A percentile compares a stretch with the other conserved stretches of the same genome.
Conservation (phyloP, 2,113 vertebrate genomes). For the Macrotis lagotis region DNA sequence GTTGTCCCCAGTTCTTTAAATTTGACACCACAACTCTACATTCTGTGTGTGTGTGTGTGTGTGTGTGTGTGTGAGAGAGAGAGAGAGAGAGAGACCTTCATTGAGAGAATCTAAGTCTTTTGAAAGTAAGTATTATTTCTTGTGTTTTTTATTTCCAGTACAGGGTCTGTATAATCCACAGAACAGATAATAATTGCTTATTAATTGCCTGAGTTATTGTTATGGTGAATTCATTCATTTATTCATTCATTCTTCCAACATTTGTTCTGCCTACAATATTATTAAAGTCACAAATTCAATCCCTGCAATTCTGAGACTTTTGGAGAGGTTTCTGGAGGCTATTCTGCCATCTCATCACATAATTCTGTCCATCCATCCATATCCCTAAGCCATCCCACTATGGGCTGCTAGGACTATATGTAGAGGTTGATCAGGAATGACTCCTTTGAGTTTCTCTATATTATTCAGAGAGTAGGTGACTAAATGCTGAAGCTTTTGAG, state of each 20-base stretch:
- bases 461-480: neutral
- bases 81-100: no score
- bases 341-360: neutral
- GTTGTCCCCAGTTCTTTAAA: no score
- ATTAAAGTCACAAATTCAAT: neutral
- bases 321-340: neutral
- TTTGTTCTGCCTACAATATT: neutral
- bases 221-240: neutral
- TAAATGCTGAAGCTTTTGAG: neutral
- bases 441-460: neutral
- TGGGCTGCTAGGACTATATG: neutral
- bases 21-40: neutral
- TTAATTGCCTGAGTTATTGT: neutral
- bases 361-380: neutral
- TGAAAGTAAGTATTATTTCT: no score
- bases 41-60: accelerated
- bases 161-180: neutral
- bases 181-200: neutral
- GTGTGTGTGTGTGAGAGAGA: accelerated
- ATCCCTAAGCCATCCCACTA: neutral
- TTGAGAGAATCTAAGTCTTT: neutral
- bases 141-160: neutral
- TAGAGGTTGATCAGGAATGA: neutral
- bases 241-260: neutral
- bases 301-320: neutral